phyloP scores from a whole-genome alignment of 2,113 vertebrate genomes.

The Pomatorhinus ruficollis region DNA sequence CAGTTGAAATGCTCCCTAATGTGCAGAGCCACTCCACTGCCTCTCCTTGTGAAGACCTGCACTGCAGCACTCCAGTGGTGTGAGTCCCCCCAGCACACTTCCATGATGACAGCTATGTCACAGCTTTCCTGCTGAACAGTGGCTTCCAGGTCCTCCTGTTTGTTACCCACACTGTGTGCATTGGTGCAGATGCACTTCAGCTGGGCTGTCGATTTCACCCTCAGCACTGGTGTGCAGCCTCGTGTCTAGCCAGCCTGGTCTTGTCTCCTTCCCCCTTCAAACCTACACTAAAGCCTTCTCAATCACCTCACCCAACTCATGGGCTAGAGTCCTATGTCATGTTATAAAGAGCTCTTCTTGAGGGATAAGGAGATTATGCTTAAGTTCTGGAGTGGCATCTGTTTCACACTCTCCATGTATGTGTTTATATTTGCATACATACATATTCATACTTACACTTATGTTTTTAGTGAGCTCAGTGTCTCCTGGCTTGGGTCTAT shows the following conservation, averaged over 20 bases:
- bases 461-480: not conserved
- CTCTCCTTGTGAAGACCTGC: not conserved
- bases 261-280: not conserved
- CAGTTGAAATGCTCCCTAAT: fast-evolving
- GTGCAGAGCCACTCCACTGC: not conserved
- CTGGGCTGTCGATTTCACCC: not conserved
- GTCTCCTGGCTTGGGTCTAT: not conserved
- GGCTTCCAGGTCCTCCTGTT: not conserved
- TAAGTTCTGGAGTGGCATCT: not conserved
- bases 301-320: not conserved
- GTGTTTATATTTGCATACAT: not conserved
- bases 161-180: not conserved
- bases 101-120: not conserved
- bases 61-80: not conserved
- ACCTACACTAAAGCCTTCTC: not conserved
- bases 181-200: not conserved
- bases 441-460: not conserved
- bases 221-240: not conserved
- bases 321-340: not conserved
- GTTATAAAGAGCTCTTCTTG: not conserved
- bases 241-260: not conserved
- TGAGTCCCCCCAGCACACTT: not conserved
- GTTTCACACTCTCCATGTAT: not conserved
- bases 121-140: not conserved
- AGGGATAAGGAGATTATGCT: not conserved